Percentiles rank a stretch among this genome's conserved stretches.
Evolutionary conservation across 1,140 invertebrate genomes (phyloP).

Genomic region (Limonius californicus): DNA sequence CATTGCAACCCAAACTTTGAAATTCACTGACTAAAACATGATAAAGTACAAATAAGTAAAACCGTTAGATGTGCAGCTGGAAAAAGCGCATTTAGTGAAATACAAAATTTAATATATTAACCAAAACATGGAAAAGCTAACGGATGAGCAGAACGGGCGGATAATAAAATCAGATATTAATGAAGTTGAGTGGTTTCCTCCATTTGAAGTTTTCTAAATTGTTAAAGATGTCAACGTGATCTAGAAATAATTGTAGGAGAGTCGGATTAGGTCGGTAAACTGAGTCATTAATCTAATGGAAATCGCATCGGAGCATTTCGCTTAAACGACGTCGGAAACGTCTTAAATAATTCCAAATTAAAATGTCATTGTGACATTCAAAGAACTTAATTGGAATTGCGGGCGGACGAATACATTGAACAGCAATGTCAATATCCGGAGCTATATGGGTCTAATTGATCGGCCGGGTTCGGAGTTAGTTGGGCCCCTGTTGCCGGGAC

Average conservation of each 20-base stretch:
- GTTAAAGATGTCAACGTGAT: no score
- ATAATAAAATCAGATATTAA: no score
- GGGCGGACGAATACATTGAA: conserved; percentile 36
- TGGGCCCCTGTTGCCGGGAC: conserved; percentile 17
- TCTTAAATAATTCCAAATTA: conserved; percentile 38
- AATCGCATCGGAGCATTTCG: conserved; percentile 7
- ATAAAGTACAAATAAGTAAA: no score
- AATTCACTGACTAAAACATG: no score
- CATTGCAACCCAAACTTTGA: no score
- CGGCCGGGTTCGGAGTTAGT: conserved; percentile 21
- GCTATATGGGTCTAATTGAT: conserved; percentile 33
- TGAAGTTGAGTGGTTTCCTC: no score
- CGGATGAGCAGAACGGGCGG: no score
- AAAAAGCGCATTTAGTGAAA: no score
- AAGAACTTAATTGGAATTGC: conserved; percentile 38
- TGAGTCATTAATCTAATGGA: conserved; percentile 14
- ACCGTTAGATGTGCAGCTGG: no score
- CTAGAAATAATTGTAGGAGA: not conserved
- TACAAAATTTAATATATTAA: no score
- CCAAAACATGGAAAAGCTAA: no score
- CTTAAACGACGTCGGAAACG: conserved; percentile 16
- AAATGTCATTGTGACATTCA: conserved; percentile 37
- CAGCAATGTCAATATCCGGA: conserved; percentile 38
- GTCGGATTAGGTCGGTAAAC: conserved; percentile 1
- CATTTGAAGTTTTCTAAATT: no score